Evolutionary conservation across 2,797 vertebrate genomes (phyloP).

Genomic region (Myotis planiceps): DNA sequence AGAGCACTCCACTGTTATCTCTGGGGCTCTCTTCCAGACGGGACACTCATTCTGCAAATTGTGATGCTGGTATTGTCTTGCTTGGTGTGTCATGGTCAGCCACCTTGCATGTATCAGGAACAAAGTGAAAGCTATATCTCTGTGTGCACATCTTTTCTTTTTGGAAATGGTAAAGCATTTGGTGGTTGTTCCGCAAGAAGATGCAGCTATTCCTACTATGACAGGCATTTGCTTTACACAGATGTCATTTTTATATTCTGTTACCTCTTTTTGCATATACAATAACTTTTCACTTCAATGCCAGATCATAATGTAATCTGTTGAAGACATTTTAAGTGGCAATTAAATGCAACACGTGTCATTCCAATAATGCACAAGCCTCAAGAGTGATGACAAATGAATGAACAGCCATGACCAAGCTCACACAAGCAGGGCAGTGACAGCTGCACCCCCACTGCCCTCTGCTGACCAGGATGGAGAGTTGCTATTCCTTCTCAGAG

Average conservation of each 20-base stretch:
- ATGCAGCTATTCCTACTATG: background rate
- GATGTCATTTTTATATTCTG: background rate
- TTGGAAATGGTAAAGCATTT: no score
- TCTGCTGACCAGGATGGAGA: background rate
- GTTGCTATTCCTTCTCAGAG: background rate
- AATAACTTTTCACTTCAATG: background rate
- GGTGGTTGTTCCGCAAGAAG: background rate
- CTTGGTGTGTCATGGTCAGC: background rate
- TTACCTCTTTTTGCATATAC: background rate
- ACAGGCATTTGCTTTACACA: background rate
- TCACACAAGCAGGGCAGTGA: background rate
- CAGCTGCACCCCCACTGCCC: background rate
- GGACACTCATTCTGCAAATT: background rate
- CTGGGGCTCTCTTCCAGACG: background rate
- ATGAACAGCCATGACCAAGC: background rate
- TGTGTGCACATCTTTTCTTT: background rate
- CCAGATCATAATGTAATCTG: background rate
- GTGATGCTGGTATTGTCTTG: background rate
- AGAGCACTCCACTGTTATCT: background rate
- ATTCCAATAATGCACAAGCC: background rate
- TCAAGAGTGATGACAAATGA: background rate
- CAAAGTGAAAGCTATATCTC: background rate
- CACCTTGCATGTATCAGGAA: no score
- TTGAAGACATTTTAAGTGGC: background rate
- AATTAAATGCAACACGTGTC: background rate